Conservation (phyloP, 1,140 invertebrate species). For the Carcinoscorpius rotundicauda region DNA sequence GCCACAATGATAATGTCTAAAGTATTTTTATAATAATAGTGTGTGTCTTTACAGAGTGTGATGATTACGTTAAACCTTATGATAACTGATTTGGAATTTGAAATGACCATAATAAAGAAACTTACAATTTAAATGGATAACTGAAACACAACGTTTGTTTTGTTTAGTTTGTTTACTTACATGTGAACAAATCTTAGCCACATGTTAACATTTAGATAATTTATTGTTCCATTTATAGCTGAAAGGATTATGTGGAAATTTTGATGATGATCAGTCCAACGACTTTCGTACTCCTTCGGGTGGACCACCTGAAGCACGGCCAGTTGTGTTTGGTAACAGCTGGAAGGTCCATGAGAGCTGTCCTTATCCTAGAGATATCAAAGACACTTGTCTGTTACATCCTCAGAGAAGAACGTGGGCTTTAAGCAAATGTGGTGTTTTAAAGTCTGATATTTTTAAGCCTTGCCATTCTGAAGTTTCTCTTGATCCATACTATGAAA, state of each 20-base stretch:
- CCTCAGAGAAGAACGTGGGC: constrained; percentile 68
- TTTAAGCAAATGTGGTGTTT: constrained; percentile 50
- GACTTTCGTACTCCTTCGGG: constrained; percentile 69
- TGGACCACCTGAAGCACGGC: constrained; percentile 54
- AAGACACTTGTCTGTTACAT: constrained; percentile 56
- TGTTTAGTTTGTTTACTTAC: too few relatives aligned
- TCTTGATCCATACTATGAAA: constrained; percentile 48
- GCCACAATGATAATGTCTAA: too few relatives aligned
- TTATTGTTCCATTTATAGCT: constrained; percentile 34
- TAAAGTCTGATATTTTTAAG: constrained; percentile 58
- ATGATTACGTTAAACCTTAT: too few relatives aligned
- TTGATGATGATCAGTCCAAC: constrained; percentile 63
- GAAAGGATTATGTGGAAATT: constrained; percentile 80
- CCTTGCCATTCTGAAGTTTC: constrained; percentile 66
- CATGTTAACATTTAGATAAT: too few relatives aligned
- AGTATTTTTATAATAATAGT: too few relatives aligned
- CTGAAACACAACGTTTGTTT: too few relatives aligned
- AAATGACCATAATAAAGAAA: too few relatives aligned
- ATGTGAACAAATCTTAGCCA: too few relatives aligned
- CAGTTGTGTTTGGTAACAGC: constrained; percentile 65
- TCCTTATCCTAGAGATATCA: constrained; percentile 28
- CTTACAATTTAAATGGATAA: too few relatives aligned
- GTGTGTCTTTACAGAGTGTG: too few relatives aligned
- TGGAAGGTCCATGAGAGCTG: constrained; percentile 73
- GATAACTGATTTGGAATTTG: too few relatives aligned